Conservation (phyloP, 1,140 invertebrate species). For the Hydropsyche tenuis region DNA sequence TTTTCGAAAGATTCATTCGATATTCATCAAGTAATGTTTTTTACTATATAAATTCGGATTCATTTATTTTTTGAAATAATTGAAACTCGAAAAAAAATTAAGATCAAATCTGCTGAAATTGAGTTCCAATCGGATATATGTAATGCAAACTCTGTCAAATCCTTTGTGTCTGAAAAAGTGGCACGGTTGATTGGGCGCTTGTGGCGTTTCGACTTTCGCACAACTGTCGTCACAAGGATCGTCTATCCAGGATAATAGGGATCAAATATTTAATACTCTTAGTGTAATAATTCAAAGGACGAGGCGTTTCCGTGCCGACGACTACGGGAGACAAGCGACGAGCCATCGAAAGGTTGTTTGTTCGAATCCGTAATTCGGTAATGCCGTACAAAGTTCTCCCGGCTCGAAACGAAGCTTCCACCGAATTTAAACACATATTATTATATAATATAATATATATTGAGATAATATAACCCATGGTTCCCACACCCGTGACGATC, state of each 20-base stretch:
- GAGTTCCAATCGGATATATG: too few relatives aligned
- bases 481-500: not conserved
- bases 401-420: not conserved
- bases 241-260: slow-evolving; percentile 7
- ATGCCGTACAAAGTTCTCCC: slow-evolving; percentile 21
- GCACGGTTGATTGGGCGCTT: not conserved
- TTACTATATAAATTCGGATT: too few relatives aligned
- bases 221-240: not conserved
- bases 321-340: not conserved
- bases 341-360: slow-evolving; percentile 23
- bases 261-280: slow-evolving; percentile 29
- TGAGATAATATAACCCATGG: not conserved
- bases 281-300: slow-evolving; percentile 23
- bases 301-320: slow-evolving; percentile 2
- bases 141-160: too few relatives aligned
- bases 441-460: too few relatives aligned
- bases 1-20: too few relatives aligned
- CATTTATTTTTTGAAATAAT: too few relatives aligned
- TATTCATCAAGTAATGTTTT: too few relatives aligned
- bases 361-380: slow-evolving; percentile 22
- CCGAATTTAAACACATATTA: too few relatives aligned
- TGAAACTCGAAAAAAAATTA: too few relatives aligned
- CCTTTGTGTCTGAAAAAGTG: not conserved
- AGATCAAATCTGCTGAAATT: too few relatives aligned
- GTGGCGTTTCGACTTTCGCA: slow-evolving; percentile 16